phyloP scores from a whole-genome alignment of 2,797 vertebrate genomes.

The Coregonus sp. region DNA sequence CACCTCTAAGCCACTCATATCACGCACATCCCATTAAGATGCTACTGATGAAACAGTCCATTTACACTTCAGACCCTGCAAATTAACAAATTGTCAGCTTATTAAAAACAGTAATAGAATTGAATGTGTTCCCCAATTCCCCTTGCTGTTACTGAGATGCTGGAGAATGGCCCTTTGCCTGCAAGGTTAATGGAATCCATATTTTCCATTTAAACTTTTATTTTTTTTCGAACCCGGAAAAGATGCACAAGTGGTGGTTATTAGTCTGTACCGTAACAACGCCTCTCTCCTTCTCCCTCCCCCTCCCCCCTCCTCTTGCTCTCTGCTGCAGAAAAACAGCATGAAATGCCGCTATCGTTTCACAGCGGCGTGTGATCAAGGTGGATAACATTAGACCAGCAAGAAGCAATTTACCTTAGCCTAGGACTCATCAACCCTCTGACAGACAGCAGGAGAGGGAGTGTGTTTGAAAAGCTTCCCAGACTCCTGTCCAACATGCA shows the following conservation, averaged over 20 bases:
- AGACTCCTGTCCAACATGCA: no score
- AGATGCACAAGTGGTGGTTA: slow-evolving; percentile 43
- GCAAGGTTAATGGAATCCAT: slow-evolving; percentile 87
- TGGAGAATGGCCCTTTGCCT: slow-evolving; percentile 84
- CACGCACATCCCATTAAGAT: slow-evolving; percentile 33
- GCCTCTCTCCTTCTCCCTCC: neutral
- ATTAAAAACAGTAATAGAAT: slow-evolving; percentile 88
- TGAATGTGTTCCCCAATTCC: slow-evolving; percentile 74
- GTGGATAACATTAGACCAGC: neutral
- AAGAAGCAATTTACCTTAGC: no score
- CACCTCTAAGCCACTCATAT: slow-evolving; percentile 25
- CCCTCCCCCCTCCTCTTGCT: neutral
- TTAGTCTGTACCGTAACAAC: slow-evolving; percentile 36
- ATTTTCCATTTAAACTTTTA: slow-evolving; percentile 71
- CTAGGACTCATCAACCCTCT: no score
- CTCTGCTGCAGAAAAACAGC: neutral
- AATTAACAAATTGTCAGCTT: slow-evolving; percentile 81
- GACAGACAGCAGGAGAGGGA: no score
- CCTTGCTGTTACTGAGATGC: slow-evolving; percentile 85
- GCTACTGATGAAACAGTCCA: slow-evolving; percentile 76
- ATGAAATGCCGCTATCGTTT: neutral
- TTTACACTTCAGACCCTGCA: slow-evolving; percentile 78
- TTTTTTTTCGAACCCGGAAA: slow-evolving; percentile 33
- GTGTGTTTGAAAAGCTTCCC: no score
- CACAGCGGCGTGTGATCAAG: neutral